phyloP scores from a whole-genome alignment of 2,113 vertebrate species.

The Hirundichthys speculiger region DNA sequence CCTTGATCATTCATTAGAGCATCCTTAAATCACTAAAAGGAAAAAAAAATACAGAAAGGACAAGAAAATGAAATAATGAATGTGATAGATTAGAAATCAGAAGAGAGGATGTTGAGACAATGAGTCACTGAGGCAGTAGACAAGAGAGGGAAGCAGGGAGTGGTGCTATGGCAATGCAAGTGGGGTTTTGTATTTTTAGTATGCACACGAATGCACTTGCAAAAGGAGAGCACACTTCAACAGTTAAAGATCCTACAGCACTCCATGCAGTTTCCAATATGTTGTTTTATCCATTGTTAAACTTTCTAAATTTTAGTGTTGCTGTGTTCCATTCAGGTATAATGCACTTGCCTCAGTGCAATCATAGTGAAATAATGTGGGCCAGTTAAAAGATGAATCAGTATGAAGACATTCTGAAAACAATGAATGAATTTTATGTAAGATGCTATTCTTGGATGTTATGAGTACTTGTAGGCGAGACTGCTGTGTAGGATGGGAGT shows the following conservation, averaged over 20 bases:
- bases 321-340: conserved; percentile 2
- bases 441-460: conserved; percentile 28
- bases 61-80: not conserved
- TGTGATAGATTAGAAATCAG: conserved; percentile 25
- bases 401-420: conserved; percentile 14
- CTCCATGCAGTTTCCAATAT: not conserved
- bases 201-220: conserved; percentile 6
- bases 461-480: conserved; percentile 40
- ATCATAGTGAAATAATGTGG: conserved; percentile 31
- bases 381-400: conserved; percentile 47
- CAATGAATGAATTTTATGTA: conserved; percentile 57
- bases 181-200: conserved; percentile 31
- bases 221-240: conserved; percentile 8
- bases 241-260: not conserved
- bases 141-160: conserved; percentile 43
- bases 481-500: conserved; percentile 34
- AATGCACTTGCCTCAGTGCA: not conserved
- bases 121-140: conserved; percentile 52
- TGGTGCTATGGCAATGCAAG: conserved; percentile 37
- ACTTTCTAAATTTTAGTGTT: not conserved
- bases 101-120: conserved; percentile 30
- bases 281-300: not conserved
- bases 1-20: conserved; percentile 1
- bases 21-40: conserved; percentile 23
- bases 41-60: conserved; percentile 1